These are phyloP conservation scores for Megaustenia siamemsis DNA, from an alignment of 2,888 invertebrate genomes.

Conservation along the genomic window DNA sequence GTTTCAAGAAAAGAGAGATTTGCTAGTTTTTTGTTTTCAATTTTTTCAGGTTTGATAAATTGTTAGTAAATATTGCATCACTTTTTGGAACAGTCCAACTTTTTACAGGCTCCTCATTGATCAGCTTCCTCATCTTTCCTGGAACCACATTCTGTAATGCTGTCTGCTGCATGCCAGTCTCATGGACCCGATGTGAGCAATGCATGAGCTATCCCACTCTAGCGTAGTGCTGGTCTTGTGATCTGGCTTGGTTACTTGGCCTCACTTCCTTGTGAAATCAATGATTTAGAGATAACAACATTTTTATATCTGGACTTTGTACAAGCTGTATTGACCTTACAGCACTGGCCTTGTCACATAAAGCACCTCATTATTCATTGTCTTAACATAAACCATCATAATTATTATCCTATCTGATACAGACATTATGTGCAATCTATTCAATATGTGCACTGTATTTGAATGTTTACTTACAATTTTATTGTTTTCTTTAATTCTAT, in stretches of 20 bases:
- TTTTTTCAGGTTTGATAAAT: background rate
- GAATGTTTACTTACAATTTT: too few relatives aligned
- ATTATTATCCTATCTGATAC: too few relatives aligned
- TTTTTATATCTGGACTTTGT: too few relatives aligned
- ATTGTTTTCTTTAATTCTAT: too few relatives aligned
- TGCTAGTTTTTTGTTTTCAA: too few relatives aligned
- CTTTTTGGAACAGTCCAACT: background rate
- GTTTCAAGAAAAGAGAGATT: too few relatives aligned
- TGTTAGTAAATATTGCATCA: conserved; percentile 13
- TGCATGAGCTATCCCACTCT: conserved; percentile 10
- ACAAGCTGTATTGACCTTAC: background rate
- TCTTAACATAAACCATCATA: too few relatives aligned
- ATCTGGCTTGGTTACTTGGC: conserved; percentile 3
- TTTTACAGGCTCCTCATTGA: background rate
- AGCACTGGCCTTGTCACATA: background rate
- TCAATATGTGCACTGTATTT: too few relatives aligned
- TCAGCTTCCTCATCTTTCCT: background rate
- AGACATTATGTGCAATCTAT: too few relatives aligned
- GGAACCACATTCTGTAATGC: background rate
- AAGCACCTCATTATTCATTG: background rate
- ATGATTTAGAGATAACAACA: conserved; percentile 14
- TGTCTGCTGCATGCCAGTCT: background rate
- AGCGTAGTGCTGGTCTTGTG: background rate
- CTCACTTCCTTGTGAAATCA: background rate
- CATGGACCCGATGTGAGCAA: conserved; percentile 22